Percentiles rank a stretch among this genome's conserved stretches.
These are phyloP conservation scores for Drosophila carrolli DNA, from an alignment of 1,140 invertebrate species.

Conservation along the genomic window DNA sequence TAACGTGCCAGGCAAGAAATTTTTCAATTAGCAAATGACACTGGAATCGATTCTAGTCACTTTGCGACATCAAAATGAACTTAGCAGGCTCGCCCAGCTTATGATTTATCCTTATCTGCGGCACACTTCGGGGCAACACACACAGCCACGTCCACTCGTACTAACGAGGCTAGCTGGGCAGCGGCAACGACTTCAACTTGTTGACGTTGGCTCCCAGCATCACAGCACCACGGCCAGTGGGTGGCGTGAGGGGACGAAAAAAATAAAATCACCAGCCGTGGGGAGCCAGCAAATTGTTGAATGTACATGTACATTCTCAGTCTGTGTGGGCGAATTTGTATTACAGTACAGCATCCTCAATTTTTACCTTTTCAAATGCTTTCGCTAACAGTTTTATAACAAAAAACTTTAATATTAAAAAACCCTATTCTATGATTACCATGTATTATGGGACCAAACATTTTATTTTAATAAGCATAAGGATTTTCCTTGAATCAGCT, in stretches of 20 bases:
- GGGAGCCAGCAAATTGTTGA: slow-evolving; percentile 80
- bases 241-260: slow-evolving; percentile 57
- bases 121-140: slow-evolving; percentile 32
- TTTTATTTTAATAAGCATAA: no score
- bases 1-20: slow-evolving; percentile 7
- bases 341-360: slow-evolving; percentile 29
- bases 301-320: slow-evolving; percentile 58
- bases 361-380: no score
- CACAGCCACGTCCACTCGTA: slow-evolving; percentile 3
- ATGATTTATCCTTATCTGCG: slow-evolving; percentile 50
- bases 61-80: slow-evolving; percentile 48
- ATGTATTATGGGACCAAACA: no score
- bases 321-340: slow-evolving; percentile 56
- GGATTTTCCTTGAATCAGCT: no score
- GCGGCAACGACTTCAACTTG: slow-evolving; percentile 79
- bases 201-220: slow-evolving; percentile 69
- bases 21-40: slow-evolving; percentile 44
- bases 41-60: slow-evolving; percentile 25
- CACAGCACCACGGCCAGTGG: slow-evolving; percentile 44
- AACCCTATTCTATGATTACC: no score
- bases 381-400: no score
- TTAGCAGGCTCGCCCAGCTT: slow-evolving; percentile 30
- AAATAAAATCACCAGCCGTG: slow-evolving; percentile 62
- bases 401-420: no score
- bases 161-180: slow-evolving; percentile 49